Base-by-base conservation (phyloP, 92 coral and sea anemone species). In the Montipora capitata region DNA sequence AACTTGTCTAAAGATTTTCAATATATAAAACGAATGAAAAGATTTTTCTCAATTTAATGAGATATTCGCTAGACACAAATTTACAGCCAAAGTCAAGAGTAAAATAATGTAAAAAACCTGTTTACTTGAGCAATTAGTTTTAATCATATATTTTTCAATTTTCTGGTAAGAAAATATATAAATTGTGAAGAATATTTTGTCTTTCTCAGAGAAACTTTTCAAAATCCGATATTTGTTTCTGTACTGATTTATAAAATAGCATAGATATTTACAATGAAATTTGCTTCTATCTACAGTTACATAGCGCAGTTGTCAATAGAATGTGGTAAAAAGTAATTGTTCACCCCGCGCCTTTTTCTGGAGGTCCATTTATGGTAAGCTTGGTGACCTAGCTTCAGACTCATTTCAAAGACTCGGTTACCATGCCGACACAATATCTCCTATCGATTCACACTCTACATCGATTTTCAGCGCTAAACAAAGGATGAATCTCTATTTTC, bases 211-310 rank as follows among this genome's bases (percentile, higher is more conserved):
- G 66, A 18, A 54, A 52, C 40, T 7, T 56, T 11, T 27, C 35
- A 27, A 27, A 40, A 51, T 11, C 40, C 3, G n/a, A 20, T 54
- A 13, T 49, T n/a, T 41, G 14, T 18, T 18, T 17, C 42, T 59
- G 5, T n/a, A 42, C 27, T 65, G 67, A 39, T 17, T 68, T 39
- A 81, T 10, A 56, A 38, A 52, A 7, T 13, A 81, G 40, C 39
- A 49, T 81, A 49, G 66, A 68, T 81, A 81, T 81, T 68, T 68
- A 69, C 68, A 81, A 39, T n/a, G 38, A 14, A 16, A 49, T 68
- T 39, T 14, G 11, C 15, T 67, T 14, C 27, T 66, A 67, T 80
- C 51, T 44, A 35, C 65, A 80, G 43, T 40, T 27, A 12, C 10
- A 56, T n/a, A 39, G 77, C 61, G 40, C 27, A 20, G 12, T 48